A percentile compares a stretch with the other conserved stretches of the same genome.
Conservation (phyloP, 2,888 invertebrate species). For the Norana najaformis region DNA sequence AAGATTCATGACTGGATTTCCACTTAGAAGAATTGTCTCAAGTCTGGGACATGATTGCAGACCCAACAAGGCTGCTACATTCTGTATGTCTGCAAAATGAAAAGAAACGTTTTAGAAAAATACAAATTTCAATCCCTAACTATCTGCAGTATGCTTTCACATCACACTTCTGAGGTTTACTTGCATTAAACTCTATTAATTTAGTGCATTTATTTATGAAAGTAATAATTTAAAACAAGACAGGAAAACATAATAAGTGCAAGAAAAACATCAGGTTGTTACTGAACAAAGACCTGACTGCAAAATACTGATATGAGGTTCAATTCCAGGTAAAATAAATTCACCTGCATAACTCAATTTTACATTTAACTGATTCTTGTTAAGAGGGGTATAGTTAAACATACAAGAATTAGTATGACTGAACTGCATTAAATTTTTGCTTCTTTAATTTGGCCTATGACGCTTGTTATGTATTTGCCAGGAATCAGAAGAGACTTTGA, state of each 20-base stretch:
- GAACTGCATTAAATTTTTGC: too few species aligned
- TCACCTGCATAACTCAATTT: too few species aligned
- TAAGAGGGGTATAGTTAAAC: too few species aligned
- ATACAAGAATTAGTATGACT: too few species aligned
- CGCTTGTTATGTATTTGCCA: too few species aligned
- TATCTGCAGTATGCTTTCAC: neutral
- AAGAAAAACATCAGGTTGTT: too few species aligned
- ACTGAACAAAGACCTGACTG: too few species aligned
- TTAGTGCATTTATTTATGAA: neutral
- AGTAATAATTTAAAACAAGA: neutral
- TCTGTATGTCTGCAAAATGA: slow-evolving; percentile 28
- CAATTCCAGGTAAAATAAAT: too few species aligned
- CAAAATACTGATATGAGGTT: too few species aligned
- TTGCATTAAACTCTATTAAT: neutral
- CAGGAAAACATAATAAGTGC: neutral
- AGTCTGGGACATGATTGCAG: slow-evolving; percentile 23
- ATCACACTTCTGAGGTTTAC: neutral
- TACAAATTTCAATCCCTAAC: neutral
- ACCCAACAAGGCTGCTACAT: slow-evolving; percentile 19
- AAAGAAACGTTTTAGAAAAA: neutral
- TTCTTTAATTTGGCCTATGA: too few species aligned
- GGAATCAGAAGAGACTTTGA: too few species aligned
- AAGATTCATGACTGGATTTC: slow-evolving; percentile 27
- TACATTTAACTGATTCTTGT: too few species aligned
- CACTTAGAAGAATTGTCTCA: slow-evolving; percentile 26